Evolutionary conservation across 2,888 invertebrate genomes (phyloP).

Genomic region (Oxytorus armatus): DNA sequence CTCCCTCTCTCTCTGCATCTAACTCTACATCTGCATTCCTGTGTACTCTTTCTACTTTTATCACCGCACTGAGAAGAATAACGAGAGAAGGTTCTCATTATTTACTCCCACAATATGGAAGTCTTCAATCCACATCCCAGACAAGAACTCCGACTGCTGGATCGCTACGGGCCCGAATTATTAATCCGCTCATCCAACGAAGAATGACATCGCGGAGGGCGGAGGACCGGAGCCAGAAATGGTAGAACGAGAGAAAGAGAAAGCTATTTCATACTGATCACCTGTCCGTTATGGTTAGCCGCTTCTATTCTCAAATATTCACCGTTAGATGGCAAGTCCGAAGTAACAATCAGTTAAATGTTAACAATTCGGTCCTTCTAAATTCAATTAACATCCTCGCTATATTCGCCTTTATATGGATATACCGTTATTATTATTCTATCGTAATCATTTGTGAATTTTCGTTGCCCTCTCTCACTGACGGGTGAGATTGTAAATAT

Average conservation of each 20-base stretch:
- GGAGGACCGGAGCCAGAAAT: slow-evolving; percentile 23
- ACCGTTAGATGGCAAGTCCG: neutral
- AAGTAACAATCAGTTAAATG: neutral
- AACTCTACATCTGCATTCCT: slow-evolving; percentile 31
- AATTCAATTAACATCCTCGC: slow-evolving; percentile 10
- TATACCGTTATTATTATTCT: slow-evolving; percentile 23
- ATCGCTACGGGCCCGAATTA: slow-evolving; percentile 55
- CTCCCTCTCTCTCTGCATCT: slow-evolving; percentile 36
- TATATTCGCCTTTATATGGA: neutral
- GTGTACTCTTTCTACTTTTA: slow-evolving; percentile 14
- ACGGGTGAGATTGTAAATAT: neutral
- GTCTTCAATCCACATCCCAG: slow-evolving; percentile 49
- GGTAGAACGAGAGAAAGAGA: neutral
- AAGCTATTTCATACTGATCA: slow-evolving; percentile 37
- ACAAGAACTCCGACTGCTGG: slow-evolving; percentile 14
- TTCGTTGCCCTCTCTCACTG: slow-evolving; percentile 1
- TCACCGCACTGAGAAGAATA: slow-evolving; percentile 33
- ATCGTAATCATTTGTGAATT: slow-evolving; percentile 13
- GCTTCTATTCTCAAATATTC: slow-evolving; percentile 45
- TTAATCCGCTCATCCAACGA: slow-evolving; percentile 50
- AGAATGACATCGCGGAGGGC: slow-evolving; percentile 36
- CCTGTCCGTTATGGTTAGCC: slow-evolving; percentile 59
- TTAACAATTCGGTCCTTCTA: neutral
- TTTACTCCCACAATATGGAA: slow-evolving; percentile 77
- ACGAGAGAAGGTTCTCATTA: slow-evolving; percentile 69